These are phyloP conservation scores for Heliocidaris erythrogramma DNA, from an alignment of 35 echinoderm and acorn worm species.

Conservation along the genomic window DNA sequence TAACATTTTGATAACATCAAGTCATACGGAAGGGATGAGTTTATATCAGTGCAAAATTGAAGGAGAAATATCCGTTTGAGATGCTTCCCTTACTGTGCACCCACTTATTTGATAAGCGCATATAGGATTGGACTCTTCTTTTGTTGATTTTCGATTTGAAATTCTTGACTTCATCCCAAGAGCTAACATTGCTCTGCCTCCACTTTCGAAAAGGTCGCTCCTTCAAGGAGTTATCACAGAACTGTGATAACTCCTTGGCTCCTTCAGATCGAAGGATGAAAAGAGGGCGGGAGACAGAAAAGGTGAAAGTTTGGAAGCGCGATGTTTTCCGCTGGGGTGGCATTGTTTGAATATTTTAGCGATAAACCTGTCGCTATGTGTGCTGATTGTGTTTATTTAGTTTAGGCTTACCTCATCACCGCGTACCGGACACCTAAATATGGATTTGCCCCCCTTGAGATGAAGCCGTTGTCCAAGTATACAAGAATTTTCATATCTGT, in stretches of 20 bases:
- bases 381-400: conserved; percentile 10
- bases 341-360: conserved; percentile 2
- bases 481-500: background rate
- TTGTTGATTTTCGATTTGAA: background rate
- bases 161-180: background rate
- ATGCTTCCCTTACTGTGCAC: no score
- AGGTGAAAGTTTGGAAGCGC: background rate
- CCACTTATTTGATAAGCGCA: background rate
- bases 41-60: no score
- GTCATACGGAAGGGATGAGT: no score
- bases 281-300: background rate
- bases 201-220: background rate
- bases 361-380: background rate
- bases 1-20: no score
- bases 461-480: background rate
- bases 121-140: background rate
- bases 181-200: background rate
- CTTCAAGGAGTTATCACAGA: no score
- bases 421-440: background rate
- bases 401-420: background rate
- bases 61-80: no score
- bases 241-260: no score
- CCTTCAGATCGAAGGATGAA: background rate
- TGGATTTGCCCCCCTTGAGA: background rate
- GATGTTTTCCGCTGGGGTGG: background rate